A percentile compares a stretch with the other conserved stretches of the same genome.
Evolutionary conservation across 2,888 invertebrate species (phyloP).

Genomic region (Diarsia rubi): DNA sequence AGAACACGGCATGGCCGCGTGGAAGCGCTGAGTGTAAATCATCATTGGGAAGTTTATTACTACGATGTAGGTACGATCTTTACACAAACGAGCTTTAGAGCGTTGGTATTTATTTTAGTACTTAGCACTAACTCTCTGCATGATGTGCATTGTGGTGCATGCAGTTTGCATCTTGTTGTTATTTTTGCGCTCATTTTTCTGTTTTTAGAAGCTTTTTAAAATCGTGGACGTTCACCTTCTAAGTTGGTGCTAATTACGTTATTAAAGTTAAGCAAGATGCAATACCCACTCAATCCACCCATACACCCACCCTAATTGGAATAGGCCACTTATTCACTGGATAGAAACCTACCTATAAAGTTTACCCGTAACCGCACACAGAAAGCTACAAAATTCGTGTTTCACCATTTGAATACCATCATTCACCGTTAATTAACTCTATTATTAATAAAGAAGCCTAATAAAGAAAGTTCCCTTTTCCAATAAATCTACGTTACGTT

Average conservation of each 20-base stretch:
- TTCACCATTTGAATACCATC: not conserved
- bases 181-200: not conserved
- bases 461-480: conserved; percentile 6
- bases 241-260: not conserved
- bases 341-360: too few species aligned
- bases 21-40: not conserved
- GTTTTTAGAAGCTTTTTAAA: not conserved
- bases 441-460: not conserved
- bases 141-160: not conserved
- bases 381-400: not conserved
- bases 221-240: not conserved
- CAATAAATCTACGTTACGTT: conserved; percentile 19
- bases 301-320: too few species aligned
- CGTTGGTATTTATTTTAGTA: conserved; percentile 25
- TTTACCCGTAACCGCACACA: not conserved
- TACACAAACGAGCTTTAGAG: not conserved
- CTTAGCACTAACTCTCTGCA: not conserved
- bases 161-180: not conserved
- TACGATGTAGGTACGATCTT: not conserved
- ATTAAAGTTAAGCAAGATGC: not conserved
- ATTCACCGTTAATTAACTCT: not conserved
- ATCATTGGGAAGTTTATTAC: too few species aligned
- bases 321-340: too few species aligned
- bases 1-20: conserved; percentile 20
- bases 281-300: not conserved